These are phyloP conservation scores for Cremastobaeus sp. DNA, from an alignment of 2,888 invertebrate species.

Conservation along the genomic window DNA sequence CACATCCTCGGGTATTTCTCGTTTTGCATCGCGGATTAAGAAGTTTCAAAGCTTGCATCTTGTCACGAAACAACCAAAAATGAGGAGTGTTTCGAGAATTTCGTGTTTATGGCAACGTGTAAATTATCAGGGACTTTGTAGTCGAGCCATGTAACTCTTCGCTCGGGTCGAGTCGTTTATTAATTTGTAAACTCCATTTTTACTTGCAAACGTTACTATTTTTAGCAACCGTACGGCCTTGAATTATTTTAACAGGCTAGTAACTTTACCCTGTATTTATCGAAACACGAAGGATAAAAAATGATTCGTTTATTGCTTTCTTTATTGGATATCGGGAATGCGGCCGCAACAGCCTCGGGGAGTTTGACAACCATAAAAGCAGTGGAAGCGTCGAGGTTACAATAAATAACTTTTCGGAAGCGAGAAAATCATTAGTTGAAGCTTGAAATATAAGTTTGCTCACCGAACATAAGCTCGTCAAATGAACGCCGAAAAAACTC, in stretches of 20 bases:
- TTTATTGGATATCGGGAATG: constrained; percentile 55
- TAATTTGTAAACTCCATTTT: not conserved
- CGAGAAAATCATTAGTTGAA: constrained; percentile 56
- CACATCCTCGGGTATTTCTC: constrained; percentile 46
- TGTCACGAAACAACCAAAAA: constrained; percentile 1
- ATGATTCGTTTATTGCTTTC: constrained; percentile 58
- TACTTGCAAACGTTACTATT: too few species aligned
- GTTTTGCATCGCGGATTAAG: constrained; percentile 50
- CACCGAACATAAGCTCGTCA: constrained; percentile 21
- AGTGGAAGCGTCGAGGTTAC: constrained; percentile 33
- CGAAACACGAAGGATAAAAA: constrained; percentile 50
- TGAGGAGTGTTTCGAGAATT: constrained; percentile 15
- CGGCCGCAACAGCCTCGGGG: constrained; percentile 43
- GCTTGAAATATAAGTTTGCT: constrained; percentile 31
- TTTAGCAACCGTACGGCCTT: too few species aligned
- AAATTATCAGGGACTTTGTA: constrained; percentile 3
- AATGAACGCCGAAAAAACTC: constrained; percentile 17
- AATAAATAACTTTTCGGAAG: constrained; percentile 53
- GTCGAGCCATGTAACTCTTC: too few species aligned
- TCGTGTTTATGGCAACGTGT: constrained; percentile 15
- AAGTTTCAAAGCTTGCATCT: constrained; percentile 18
- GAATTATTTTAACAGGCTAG: constrained; percentile 24
- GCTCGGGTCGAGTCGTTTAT: too few species aligned
- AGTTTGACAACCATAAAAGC: constrained; percentile 56
- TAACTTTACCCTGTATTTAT: constrained; percentile 48